phyloP scores from a whole-genome alignment of 1,140 invertebrate genomes.

The Achatina immaculata region DNA sequence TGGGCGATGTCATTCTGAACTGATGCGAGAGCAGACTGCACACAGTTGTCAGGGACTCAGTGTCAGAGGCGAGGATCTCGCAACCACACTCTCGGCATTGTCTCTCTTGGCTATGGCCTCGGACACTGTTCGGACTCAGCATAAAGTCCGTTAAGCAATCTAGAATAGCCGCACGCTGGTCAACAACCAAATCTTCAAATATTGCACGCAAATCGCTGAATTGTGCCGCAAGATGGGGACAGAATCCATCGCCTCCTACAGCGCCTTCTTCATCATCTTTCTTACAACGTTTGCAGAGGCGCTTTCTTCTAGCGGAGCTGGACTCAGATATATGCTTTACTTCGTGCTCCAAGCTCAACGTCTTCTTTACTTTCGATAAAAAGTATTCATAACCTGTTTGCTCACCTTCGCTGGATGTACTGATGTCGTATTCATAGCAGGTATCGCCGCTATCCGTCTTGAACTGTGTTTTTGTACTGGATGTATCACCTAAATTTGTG shows the following conservation, averaged over 20 bases:
- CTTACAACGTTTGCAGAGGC: conserved; percentile 14
- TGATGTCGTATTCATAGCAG: conserved; percentile 58
- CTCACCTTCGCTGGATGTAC: conserved; percentile 59
- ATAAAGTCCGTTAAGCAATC: conserved; percentile 16
- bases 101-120: conserved; percentile 4
- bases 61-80: conserved; percentile 39
- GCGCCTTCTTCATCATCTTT: background rate
- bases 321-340: conserved; percentile 42
- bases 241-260: background rate
- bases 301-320: conserved; percentile 10
- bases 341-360: conserved; percentile 54
- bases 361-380: conserved; percentile 56
- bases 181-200: conserved; percentile 14
- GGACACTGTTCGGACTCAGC: background rate
- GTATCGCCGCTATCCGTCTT: conserved; percentile 53
- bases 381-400: conserved; percentile 52
- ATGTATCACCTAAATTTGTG: background rate
- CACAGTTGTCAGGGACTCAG: conserved; percentile 52
- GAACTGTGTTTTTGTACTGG: conserved; percentile 3
- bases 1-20: conserved; percentile 37
- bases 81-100: conserved; percentile 23
- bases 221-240: conserved; percentile 19
- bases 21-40: conserved; percentile 49
- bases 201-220: conserved; percentile 14
- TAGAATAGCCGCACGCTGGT: conserved; percentile 19